These are phyloP conservation scores for Melanogrammus aeglefinus DNA, from an alignment of 2,797 vertebrate species.

Conservation along the genomic window DNA sequence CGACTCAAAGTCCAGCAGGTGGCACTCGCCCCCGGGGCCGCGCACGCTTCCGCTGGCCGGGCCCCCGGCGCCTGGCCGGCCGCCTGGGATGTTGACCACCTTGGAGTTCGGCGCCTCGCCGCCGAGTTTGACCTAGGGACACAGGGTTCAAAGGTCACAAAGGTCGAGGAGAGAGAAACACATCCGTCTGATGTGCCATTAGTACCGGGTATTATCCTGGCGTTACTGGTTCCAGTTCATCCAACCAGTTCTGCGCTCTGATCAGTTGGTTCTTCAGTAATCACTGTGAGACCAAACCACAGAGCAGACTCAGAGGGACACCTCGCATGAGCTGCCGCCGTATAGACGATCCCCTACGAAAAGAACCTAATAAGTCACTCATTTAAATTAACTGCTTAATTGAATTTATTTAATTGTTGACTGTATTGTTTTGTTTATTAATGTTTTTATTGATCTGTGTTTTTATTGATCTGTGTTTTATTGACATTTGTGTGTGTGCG, in stretches of 20 bases:
- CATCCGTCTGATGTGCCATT: background rate
- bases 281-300: background rate
- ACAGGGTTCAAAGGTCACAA: constrained; percentile 15
- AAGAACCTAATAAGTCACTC: background rate
- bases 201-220: too few relatives aligned
- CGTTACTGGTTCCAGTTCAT: background rate
- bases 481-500: constrained; percentile 8
- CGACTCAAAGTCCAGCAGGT: constrained; percentile 89
- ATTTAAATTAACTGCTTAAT: background rate
- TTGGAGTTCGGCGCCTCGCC: constrained; percentile 92
- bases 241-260: background rate
- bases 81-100: constrained; percentile 81
- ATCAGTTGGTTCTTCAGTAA: background rate
- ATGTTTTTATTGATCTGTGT: background rate
- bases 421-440: background rate
- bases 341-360: background rate
- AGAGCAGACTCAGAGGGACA: background rate
- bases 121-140: constrained; percentile 87
- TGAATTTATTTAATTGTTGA: background rate
- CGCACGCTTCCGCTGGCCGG: constrained; percentile 16
- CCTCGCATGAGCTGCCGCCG: background rate
- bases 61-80: background rate
- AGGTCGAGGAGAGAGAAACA: background rate
- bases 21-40: constrained; percentile 74
- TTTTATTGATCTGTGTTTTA: too few relatives aligned